A percentile compares a stretch with the other conserved stretches of the same genome.
These are phyloP conservation scores for Lagopus muta DNA, from an alignment of 2,113 vertebrate species.

Conservation along the genomic window DNA sequence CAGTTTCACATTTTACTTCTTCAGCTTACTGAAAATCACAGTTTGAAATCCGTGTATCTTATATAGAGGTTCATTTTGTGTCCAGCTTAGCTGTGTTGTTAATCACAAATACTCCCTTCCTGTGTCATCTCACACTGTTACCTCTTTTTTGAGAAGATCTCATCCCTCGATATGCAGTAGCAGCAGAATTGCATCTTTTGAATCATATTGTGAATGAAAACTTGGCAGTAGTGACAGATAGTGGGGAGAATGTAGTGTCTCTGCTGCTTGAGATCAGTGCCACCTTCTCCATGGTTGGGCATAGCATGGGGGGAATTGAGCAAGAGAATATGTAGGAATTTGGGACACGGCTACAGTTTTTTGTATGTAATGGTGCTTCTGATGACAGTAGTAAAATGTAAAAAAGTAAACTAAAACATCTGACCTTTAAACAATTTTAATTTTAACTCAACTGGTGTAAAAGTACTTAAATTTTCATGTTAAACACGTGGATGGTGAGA, in stretches of 20 bases:
- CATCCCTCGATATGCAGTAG: neutral
- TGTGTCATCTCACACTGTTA: neutral
- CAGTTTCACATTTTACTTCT: neutral
- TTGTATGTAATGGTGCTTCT: neutral
- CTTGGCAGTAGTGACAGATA: fast-evolving
- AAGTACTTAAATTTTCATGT: neutral
- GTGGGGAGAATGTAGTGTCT: fast-evolving
- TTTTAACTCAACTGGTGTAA: neutral
- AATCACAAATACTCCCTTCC: neutral
- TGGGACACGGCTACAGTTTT: fast-evolving
- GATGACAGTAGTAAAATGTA: neutral
- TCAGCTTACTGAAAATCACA: fast-evolving
- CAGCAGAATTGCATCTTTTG: neutral
- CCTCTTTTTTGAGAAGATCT: neutral
- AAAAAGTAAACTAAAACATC: neutral
- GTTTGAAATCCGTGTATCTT: neutral
- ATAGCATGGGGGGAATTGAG: neutral
- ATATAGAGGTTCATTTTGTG: neutral
- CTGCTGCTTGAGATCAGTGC: neutral
- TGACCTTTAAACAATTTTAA: neutral
- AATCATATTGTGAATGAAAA: neutral
- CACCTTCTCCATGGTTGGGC: neutral
- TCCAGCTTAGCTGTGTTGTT: neutral
- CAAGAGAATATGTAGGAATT: neutral
- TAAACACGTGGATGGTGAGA: neutral